Evolutionary conservation across 2,888 invertebrate genomes (phyloP).

Genomic region (Aleiodes alternator): DNA sequence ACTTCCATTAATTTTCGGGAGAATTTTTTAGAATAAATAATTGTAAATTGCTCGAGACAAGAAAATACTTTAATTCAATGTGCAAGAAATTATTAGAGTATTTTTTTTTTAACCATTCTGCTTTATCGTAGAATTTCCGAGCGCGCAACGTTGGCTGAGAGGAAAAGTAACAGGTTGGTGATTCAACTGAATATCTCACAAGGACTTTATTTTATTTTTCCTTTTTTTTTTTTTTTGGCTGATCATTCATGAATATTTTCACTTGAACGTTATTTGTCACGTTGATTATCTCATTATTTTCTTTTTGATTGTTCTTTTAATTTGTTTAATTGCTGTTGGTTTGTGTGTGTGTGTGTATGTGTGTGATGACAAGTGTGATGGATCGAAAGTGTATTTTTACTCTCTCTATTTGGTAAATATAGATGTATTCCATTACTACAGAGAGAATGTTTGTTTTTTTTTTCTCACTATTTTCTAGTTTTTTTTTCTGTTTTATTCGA

Average conservation of each 20-base stretch:
- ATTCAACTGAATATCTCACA: constrained; percentile 56
- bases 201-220: not conserved
- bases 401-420: constrained; percentile 10
- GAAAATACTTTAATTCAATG: not conserved
- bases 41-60: not conserved
- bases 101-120: constrained; percentile 20
- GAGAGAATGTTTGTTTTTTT: not conserved
- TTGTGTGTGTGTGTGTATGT: not conserved
- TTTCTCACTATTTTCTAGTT: not conserved
- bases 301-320: constrained; percentile 11
- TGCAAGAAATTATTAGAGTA: constrained; percentile 8
- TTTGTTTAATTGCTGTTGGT: not conserved
- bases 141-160: constrained; percentile 26
- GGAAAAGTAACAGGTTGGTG: constrained; percentile 72
- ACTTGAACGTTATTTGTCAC: not conserved
- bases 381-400: not conserved
- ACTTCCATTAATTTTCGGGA: not conserved
- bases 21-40: constrained; percentile 3
- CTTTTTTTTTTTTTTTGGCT: not conserved
- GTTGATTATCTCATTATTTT: constrained; percentile 9
- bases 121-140: not conserved
- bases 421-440: not conserved
- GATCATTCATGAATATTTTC: not conserved
- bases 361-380: not conserved
- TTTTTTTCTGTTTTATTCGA: not conserved